Conservation (phyloP, 2,888 invertebrate genomes). For the Micropterix aruncella region DNA sequence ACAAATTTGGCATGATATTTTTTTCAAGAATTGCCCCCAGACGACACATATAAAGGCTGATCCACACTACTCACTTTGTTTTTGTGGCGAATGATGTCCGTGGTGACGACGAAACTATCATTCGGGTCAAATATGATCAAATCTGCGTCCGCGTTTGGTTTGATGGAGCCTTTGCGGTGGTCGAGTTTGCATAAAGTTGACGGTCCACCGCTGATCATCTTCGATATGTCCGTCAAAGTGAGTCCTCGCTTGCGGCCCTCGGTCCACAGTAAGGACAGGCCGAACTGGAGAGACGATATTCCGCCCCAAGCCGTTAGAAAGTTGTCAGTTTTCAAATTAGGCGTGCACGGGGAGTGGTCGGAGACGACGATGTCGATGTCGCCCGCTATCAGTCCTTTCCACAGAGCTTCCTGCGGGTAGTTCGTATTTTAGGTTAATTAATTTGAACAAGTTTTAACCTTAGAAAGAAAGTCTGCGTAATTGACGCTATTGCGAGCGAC, state of each 20-base stretch:
- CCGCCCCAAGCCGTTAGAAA: slow-evolving; percentile 62
- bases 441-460: no score
- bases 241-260: slow-evolving; percentile 38
- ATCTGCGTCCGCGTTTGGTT: slow-evolving; percentile 53
- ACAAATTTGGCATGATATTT: no score
- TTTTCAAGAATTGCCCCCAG: no score
- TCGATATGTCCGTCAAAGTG: slow-evolving; percentile 37
- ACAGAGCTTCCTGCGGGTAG: slow-evolving; percentile 40
- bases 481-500: no score
- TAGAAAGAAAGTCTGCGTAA: no score
- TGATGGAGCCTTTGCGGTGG: slow-evolving; percentile 44
- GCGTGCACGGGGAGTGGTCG: slow-evolving; percentile 55
- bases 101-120: slow-evolving; percentile 37
- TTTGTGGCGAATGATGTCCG: slow-evolving; percentile 47
- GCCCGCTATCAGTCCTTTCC: slow-evolving; percentile 42
- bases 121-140: slow-evolving; percentile 59
- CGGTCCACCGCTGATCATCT: slow-evolving; percentile 44
- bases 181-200: slow-evolving; percentile 48
- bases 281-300: slow-evolving; percentile 58
- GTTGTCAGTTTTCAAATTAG: slow-evolving; percentile 47
- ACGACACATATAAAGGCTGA: no score
- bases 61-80: slow-evolving; percentile 51
- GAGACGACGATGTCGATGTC: slow-evolving; percentile 50
- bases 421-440: no score
- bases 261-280: slow-evolving; percentile 56